Base-by-base conservation (phyloP, 2,797 vertebrate species). In the Lates japonicus region DNA sequence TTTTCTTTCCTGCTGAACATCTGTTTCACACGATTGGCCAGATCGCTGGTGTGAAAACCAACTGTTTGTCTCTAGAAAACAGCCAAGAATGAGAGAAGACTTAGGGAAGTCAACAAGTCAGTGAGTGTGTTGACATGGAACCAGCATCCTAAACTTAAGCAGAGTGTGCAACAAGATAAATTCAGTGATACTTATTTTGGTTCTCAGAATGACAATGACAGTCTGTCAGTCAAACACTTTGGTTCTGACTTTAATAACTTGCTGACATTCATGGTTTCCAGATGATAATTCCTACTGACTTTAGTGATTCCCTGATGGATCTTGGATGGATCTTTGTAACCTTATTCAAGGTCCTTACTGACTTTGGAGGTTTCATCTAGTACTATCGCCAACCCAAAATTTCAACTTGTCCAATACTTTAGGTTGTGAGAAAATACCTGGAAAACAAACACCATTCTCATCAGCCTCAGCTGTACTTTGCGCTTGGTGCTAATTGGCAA, bases 11-110 rank as follows among this genome's bases (percentile, higher is more conserved):
- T 70, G 46, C 74, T 64, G 13, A 88, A 87, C 90, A 91, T 91
- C 92, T 92, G 93, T 88, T 90, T 88, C 49, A 81, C 80, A 74
- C 49, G 5, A 62, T 44, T 6, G 1, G 55, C 48, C 52, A 22
- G 59, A 49, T 51, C 25, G 66, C 62, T 61, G 76, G 89, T 81
- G 88, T 89, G 85, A 90, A 93, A 87, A 92, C 52, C 78, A 74
- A 86, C 87, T 78, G 83, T 93, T 93, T 87, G 86, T 75, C 76
- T 91, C 69, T 5, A 90, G 81, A 80, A 86, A 91, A 92, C 88
- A 88, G 63, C 79, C 49, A 19, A 25, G 67, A 59, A 70, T 39
- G 82, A 73, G 63, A 12, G 65, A n/a, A 44, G 49, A 51, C 22
- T 44, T 3, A 25, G 64, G 13, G 33, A 49, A 61, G 49, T 51